Conservation (phyloP, 2,797 vertebrate genomes). For the Bradypodion ventrale region DNA sequence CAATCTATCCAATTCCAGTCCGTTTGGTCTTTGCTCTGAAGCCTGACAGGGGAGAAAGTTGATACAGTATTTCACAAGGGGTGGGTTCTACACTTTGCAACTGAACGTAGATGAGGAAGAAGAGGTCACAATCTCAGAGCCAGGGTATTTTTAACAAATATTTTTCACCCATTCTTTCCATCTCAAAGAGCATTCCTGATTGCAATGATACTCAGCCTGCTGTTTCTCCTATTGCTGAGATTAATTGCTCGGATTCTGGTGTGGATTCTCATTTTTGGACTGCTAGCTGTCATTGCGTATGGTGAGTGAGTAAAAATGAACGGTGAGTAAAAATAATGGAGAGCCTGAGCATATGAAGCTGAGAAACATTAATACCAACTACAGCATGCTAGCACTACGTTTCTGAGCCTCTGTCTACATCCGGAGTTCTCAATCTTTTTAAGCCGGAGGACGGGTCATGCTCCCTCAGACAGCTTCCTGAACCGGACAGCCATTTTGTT, state of each 20-base stretch:
- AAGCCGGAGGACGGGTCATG: too few relatives aligned
- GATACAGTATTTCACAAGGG: too few relatives aligned
- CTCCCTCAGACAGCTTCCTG: too few relatives aligned
- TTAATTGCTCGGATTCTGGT: constrained; percentile 84
- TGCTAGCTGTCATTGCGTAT: constrained; percentile 82
- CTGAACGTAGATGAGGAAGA: background rate
- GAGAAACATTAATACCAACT: too few relatives aligned
- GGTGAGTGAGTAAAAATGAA: constrained; percentile 68
- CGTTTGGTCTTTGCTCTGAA: background rate
- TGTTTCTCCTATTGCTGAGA: constrained; percentile 87
- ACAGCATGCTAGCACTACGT: too few relatives aligned
- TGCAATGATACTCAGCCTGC: constrained; percentile 84
- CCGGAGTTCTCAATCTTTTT: too few relatives aligned
- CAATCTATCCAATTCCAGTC: too few relatives aligned
- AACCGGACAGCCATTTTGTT: too few relatives aligned
- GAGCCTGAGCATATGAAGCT: too few relatives aligned
- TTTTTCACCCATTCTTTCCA: background rate
- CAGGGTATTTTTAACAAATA: background rate
- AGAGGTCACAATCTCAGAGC: background rate
- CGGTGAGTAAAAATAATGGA: too few relatives aligned
- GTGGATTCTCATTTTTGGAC: constrained; percentile 84
- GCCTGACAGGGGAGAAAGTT: background rate
- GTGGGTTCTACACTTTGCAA: background rate
- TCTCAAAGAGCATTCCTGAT: constrained; percentile 79
- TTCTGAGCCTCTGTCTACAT: too few relatives aligned